Conservation (phyloP, 2,888 invertebrate species). For the Andrena haemorrhoa region DNA sequence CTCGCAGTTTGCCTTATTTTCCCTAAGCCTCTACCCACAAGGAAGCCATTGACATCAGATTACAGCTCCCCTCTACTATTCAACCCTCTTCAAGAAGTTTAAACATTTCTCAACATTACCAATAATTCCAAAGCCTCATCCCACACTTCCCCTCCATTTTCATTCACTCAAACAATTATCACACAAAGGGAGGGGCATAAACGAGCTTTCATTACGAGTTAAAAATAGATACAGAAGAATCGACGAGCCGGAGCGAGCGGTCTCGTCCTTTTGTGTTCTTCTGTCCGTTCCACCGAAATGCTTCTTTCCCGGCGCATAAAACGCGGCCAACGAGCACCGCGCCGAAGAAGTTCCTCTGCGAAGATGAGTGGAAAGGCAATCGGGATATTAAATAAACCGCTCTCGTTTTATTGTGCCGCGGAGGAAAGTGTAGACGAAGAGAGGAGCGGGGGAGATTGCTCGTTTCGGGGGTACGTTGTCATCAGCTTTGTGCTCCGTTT, state of each 20-base stretch:
- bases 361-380: constrained; percentile 30
- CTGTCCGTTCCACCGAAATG: neutral
- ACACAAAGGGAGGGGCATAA: too few relatives aligned
- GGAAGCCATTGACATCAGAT: too few relatives aligned
- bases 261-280: neutral
- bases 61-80: too few relatives aligned
- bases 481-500: constrained; percentile 43
- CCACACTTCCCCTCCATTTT: too few relatives aligned
- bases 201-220: neutral
- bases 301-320: constrained; percentile 12
- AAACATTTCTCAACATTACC: too few relatives aligned
- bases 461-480: constrained; percentile 43
- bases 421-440: constrained; percentile 15
- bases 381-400: constrained; percentile 47
- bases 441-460: constrained; percentile 24
- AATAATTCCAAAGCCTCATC: too few relatives aligned
- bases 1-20: too few relatives aligned
- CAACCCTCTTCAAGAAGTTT: too few relatives aligned
- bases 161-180: too few relatives aligned
- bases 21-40: too few relatives aligned
- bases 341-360: constrained; percentile 1
- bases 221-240: neutral
- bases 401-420: constrained; percentile 34
- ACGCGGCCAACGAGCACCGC: neutral
- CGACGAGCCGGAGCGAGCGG: neutral